Percentiles rank a stretch among this genome's conserved stretches.
Conservation (phyloP, 2,888 invertebrate species). For the Halocaridina rubra region DNA sequence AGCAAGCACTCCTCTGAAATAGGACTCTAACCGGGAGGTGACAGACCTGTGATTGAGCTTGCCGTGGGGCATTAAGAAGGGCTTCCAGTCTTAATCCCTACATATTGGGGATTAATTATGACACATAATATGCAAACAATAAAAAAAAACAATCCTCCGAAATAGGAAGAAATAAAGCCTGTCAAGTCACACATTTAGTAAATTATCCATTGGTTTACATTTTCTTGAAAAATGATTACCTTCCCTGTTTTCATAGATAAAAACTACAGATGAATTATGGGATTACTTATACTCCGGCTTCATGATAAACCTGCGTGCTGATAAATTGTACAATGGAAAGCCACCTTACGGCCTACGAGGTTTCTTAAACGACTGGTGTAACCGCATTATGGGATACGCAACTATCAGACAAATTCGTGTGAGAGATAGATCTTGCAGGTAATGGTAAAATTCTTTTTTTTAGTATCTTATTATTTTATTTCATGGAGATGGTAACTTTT, state of each 20-base stretch:
- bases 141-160: neutral
- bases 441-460: neutral
- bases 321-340: constrained; percentile 71
- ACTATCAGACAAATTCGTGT: constrained; percentile 71
- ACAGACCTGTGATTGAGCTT: no score
- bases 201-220: no score
- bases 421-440: constrained; percentile 50
- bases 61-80: no score
- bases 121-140: no score
- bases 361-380: constrained; percentile 71
- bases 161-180: neutral
- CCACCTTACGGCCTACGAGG: constrained; percentile 70
- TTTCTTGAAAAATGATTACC: no score
- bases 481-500: no score
- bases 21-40: no score
- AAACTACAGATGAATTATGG: constrained; percentile 69
- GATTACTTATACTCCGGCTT: constrained; percentile 70
- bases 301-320: constrained; percentile 65
- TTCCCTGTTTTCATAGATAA: constrained; percentile 66
- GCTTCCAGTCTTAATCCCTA: no score
- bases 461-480: no score
- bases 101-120: no score
- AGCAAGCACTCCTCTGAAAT: no score
- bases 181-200: neutral
- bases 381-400: constrained; percentile 72